Conservation (phyloP, 1,140 invertebrate species). For the Ceratitis capitata region DNA sequence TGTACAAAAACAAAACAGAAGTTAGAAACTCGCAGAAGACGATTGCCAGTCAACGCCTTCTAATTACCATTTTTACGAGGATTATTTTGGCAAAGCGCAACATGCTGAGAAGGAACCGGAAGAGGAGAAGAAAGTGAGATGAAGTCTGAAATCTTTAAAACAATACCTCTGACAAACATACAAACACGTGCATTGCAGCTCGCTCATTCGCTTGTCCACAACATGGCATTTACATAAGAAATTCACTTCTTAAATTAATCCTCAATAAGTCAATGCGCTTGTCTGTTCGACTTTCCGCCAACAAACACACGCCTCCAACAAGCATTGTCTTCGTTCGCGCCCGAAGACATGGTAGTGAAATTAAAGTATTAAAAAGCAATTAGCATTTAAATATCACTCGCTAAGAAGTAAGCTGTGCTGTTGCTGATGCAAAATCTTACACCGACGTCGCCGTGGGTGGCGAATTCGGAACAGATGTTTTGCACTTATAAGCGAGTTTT, state of each 20-base stretch:
- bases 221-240: constrained; percentile 61
- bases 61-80: constrained; percentile 39
- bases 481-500: constrained; percentile 21
- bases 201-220: neutral
- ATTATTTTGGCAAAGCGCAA: neutral
- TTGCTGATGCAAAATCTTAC: neutral
- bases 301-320: neutral
- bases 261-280: constrained; percentile 58
- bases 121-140: neutral
- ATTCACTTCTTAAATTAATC: constrained; percentile 65
- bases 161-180: no score
- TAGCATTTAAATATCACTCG: constrained; percentile 57
- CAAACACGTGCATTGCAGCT: no score
- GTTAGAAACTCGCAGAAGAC: neutral
- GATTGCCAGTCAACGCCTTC: constrained; percentile 36
- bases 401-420: neutral
- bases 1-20: no score
- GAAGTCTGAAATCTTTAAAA: no score
- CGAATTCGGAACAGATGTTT: constrained; percentile 46
- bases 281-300: neutral
- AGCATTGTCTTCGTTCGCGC: neutral
- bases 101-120: neutral
- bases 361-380: constrained; percentile 65
- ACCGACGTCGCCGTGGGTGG: no score
- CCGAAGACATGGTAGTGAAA: constrained; percentile 49